Evolutionary conservation across 2,888 invertebrate species (phyloP), one percentile per base, ranked within the genome.

Genomic region (Cryptocheilus praepositus): DNA sequence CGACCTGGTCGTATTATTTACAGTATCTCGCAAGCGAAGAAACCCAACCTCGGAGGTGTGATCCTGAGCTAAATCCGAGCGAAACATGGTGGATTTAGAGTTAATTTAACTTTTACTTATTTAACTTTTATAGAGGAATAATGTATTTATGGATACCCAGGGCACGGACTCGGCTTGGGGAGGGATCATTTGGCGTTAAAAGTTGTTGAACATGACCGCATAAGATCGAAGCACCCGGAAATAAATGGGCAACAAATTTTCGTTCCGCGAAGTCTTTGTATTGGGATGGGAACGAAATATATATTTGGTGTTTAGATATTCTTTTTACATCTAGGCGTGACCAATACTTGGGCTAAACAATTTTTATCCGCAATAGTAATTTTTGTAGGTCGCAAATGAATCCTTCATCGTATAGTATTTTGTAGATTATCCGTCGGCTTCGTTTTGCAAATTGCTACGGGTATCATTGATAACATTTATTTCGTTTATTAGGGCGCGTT

Each of bases 91-190:
- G 67, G 76, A 76, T 76, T 71, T 71, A 63, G 63, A 71, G 76
- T 73, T 77, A 77, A 77, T 77, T 77, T 74, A 77, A 77, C 74
- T 77, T 77, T 77, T 71, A 74, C 74, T 71, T 71, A 71, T 74
- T 77, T 77, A 77, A 77, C 74, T 74, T 77, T 70, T 71, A 70
- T 67, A 64, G 51, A 62, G 64, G 62, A 68, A 76, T 77, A 76
- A 74, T 74, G 52, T 72, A 76, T 70, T 70, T 75, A 73, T 68
- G 58, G 60, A 64, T 56, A 19, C 63, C 49, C 58, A 55, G 61
- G 61, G 45, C 55, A 18, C 16, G 15, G 43, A 61, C 53, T 64
- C 63, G 64, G 55, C 57, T 55, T 44, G 45, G 52, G 52, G 49
- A 51, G 45, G 43, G 36, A 72, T 53, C 51, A 36, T 61, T 58